Evolutionary conservation across 2,113 vertebrate species (phyloP).

Genomic region (Neopipo cinnamomea): DNA sequence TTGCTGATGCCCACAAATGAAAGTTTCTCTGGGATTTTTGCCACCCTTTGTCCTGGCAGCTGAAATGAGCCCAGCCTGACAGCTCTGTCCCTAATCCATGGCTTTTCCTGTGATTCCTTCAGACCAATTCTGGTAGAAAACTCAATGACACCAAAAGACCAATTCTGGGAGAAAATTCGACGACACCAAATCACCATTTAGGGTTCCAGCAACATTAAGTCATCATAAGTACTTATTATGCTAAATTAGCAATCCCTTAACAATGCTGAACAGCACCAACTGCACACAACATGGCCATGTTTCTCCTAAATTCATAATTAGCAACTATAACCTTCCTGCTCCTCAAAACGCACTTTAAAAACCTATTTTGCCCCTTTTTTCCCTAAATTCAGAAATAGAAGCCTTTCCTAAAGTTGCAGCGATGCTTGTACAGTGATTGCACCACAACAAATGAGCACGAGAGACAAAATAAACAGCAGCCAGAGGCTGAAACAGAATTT

Average conservation of each 20-base stretch:
- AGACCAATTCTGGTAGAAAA: background rate
- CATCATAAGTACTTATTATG: background rate
- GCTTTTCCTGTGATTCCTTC: background rate
- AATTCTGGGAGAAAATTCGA: background rate
- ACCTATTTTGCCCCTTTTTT: accelerated
- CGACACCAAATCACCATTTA: background rate
- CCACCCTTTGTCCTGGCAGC: background rate
- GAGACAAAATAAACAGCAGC: background rate
- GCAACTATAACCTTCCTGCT: background rate
- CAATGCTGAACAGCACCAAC: background rate
- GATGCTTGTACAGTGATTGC: background rate
- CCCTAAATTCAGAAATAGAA: background rate
- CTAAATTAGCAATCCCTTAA: background rate
- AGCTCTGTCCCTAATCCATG: background rate
- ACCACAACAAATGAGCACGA: background rate
- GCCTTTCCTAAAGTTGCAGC: background rate
- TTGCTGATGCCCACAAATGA: background rate
- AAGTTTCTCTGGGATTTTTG: background rate
- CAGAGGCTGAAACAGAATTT: background rate
- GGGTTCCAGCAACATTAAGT: background rate
- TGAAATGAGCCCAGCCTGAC: background rate
- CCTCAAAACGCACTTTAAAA: background rate
- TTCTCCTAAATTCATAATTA: background rate
- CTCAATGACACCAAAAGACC: too few relatives aligned
- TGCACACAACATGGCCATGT: accelerated